phyloP scores from a whole-genome alignment of 1,140 invertebrate genomes.

The Schlechtendalia chinensis region DNA sequence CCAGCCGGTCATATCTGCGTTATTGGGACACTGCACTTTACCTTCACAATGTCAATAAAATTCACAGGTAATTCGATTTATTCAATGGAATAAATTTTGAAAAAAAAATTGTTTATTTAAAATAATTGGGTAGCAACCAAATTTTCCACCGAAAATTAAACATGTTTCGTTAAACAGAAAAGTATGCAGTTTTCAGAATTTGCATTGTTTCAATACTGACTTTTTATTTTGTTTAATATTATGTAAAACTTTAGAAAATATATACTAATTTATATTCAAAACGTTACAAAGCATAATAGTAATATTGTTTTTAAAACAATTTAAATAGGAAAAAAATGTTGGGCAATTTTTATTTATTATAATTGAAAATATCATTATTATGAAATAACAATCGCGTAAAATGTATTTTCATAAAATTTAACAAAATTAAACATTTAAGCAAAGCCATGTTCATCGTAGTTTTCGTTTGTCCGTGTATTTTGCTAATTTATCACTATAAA shows the following conservation, averaged over 20 bases:
- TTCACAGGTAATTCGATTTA: neutral
- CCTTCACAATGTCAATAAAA: slow-evolving; percentile 19
- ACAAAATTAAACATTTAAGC: neutral
- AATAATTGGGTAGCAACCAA: no score
- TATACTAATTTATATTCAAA: neutral
- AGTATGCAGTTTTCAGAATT: no score
- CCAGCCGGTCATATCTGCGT: slow-evolving; percentile 34
- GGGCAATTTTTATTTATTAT: neutral
- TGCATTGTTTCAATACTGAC: no score
- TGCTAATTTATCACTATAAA: neutral
- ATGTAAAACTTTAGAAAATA: neutral
- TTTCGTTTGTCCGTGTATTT: no score
- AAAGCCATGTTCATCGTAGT: neutral
- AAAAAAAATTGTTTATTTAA: no score
- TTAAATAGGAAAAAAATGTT: neutral
- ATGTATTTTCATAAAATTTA: neutral
- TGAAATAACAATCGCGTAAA: neutral
- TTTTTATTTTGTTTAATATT: no score
- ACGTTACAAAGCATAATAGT: neutral
- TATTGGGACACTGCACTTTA: slow-evolving; percentile 21
- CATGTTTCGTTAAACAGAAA: no score
- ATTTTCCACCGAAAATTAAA: no score
- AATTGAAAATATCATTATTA: neutral
- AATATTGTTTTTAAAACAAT: neutral
- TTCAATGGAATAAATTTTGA: no score